phyloP scores from a whole-genome alignment of 2,113 vertebrate genomes.

The Microtus ochrogaster region DNA sequence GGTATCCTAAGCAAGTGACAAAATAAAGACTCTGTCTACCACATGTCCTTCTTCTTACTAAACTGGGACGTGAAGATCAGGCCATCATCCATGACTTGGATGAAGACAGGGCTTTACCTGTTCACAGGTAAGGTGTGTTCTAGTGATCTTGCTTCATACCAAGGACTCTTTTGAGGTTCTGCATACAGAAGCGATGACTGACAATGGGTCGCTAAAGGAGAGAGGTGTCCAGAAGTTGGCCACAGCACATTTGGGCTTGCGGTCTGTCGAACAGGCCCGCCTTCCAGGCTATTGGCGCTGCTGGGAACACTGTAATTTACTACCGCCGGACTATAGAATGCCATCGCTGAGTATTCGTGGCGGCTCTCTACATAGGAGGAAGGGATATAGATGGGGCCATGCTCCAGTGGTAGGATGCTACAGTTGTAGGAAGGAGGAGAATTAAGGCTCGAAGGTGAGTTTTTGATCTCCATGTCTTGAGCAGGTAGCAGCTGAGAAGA shows the following conservation, averaged over 20 bases:
- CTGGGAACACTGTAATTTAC: constrained; percentile 88
- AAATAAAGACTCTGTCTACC: background rate
- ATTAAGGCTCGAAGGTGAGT: constrained; percentile 83
- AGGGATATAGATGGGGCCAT: constrained; percentile 90
- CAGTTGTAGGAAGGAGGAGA: constrained; percentile 88
- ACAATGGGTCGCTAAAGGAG: constrained; percentile 90
- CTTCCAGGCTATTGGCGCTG: constrained; percentile 83
- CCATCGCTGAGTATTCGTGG: constrained; percentile 90
- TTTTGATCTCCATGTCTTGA: constrained; percentile 90
- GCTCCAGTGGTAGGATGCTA: constrained; percentile 86
- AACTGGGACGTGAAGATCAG: background rate
- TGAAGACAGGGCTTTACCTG: constrained; percentile 70
- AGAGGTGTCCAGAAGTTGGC: constrained; percentile 87
- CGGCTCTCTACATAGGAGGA: constrained; percentile 91
- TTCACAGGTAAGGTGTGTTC: constrained; percentile 84
- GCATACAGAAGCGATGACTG: constrained; percentile 90
- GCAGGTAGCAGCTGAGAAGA: constrained; percentile 88
- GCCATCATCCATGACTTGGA: background rate
- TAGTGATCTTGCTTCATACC: constrained; percentile 88
- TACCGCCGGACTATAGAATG: constrained; percentile 91
- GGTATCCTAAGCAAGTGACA: background rate
- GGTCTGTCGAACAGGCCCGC: constrained; percentile 82
- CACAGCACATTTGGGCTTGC: constrained; percentile 90
- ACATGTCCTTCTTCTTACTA: background rate
- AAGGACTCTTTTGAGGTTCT: constrained; percentile 89